Percentiles rank a stretch among this genome's conserved stretches.
phyloP scores from a whole-genome alignment of 2,113 vertebrate species.

The Sylvia atricapilla region DNA sequence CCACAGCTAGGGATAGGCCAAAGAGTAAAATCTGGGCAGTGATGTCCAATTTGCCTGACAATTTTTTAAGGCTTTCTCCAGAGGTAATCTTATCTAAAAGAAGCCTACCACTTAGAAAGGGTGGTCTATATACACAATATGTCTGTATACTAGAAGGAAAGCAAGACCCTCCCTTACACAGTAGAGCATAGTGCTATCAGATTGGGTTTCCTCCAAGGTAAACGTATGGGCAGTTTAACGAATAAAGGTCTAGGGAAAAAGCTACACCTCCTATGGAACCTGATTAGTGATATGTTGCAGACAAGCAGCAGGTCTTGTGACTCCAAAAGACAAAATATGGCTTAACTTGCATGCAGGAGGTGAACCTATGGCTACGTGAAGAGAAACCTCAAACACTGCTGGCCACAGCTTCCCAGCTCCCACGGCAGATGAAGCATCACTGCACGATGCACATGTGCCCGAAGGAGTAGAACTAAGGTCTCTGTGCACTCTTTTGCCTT shows the following conservation, averaged over 20 bases:
- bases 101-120: not conserved
- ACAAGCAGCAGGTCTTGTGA: not conserved
- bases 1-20: not conserved
- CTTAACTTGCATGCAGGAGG: not conserved
- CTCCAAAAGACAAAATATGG: not conserved
- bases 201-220: not conserved
- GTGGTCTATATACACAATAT: not conserved
- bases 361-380: not conserved
- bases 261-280: not conserved
- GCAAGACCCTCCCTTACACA: not conserved
- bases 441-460: rapidly evolving
- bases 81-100: not conserved
- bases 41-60: not conserved
- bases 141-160: not conserved
- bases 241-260: not conserved
- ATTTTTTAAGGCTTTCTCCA: not conserved
- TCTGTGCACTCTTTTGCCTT: not conserved
- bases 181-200: not conserved
- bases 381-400: slow-evolving; percentile 9
- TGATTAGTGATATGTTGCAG: not conserved
- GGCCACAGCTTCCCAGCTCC: not conserved
- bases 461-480: not conserved
- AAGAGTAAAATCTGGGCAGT: not conserved
- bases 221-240: not conserved
- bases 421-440: not conserved